A percentile compares a stretch with the other conserved stretches of the same genome.
Conservation (phyloP, 2,797 vertebrate species). For the Mormyrops boulengeri region DNA sequence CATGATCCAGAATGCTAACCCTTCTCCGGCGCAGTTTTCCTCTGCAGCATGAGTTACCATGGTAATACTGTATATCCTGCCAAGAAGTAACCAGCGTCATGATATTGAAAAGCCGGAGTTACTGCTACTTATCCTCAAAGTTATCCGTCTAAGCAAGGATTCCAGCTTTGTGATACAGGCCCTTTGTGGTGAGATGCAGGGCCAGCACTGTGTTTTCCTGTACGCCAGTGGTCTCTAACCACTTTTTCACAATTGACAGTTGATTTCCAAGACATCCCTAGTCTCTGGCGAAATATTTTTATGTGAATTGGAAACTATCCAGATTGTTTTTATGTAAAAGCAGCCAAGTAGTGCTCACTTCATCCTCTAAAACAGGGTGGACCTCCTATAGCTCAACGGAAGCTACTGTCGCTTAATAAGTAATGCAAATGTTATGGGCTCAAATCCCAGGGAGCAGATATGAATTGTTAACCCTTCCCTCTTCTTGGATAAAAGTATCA, state of each 20-base stretch:
- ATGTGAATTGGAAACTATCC: not conserved
- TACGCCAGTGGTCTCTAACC: not conserved
- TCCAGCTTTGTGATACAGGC: not conserved
- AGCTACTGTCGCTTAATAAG: not conserved
- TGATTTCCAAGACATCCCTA: not conserved
- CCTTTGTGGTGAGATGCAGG: not conserved
- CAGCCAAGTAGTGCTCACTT: not conserved
- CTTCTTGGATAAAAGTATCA: not conserved
- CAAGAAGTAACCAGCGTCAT: not conserved
- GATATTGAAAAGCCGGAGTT: not conserved
- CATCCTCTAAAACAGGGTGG: not conserved
- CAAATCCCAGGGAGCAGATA: not conserved
- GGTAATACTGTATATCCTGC: not conserved
- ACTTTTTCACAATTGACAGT: not conserved
- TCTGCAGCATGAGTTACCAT: not conserved
- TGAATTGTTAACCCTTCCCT: not conserved
- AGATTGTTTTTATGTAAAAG: not conserved
- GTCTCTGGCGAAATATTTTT: not conserved
- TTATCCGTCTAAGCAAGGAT: not conserved
- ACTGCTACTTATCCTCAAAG: not conserved
- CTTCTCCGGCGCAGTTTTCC: not conserved
- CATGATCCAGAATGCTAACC: not conserved
- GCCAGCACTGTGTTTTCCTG: not conserved
- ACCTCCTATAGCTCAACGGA: not conserved
- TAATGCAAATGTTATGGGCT: not conserved